phyloP scores from a whole-genome alignment of 2,797 vertebrate genomes.

The Gila robusta region DNA sequence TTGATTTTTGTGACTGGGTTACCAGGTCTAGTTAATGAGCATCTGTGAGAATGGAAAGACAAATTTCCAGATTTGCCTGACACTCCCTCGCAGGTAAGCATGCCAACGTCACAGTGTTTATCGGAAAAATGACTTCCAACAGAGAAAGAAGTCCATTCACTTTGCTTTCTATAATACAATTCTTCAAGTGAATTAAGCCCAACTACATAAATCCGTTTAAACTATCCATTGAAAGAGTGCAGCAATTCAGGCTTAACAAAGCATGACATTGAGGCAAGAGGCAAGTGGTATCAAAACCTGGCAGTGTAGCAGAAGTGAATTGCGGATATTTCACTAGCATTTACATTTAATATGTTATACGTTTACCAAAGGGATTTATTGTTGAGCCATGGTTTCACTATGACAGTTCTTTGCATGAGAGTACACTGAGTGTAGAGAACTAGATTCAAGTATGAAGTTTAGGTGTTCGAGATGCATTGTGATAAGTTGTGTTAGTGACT shows the following conservation, averaged over 20 bases:
- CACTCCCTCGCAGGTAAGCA: conserved; percentile 11
- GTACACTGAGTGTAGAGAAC: conserved; percentile 36
- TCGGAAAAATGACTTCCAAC: not conserved
- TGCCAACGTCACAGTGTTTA: conserved; percentile 13
- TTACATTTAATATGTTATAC: conserved; percentile 30
- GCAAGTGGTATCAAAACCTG: conserved; percentile 67
- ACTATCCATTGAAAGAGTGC: conserved; percentile 65
- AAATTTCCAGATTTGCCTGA: conserved; percentile 55
- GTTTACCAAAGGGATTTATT: conserved; percentile 50
- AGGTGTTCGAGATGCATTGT: conserved; percentile 56
- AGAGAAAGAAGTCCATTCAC: not conserved
- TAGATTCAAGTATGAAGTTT: conserved; percentile 37
- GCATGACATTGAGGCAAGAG: conserved; percentile 59
- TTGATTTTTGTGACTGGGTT: conserved; percentile 8
- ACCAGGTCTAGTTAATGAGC: conserved; percentile 4
- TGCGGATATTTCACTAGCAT: conserved; percentile 57
- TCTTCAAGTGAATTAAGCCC: conserved; percentile 53
- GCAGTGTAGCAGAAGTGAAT: conserved; percentile 72
- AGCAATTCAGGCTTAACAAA: conserved; percentile 66
- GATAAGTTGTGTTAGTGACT: conserved; percentile 6
- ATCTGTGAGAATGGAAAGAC: conserved; percentile 44
- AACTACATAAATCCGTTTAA: conserved; percentile 41
- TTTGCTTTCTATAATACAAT: conserved; percentile 49
- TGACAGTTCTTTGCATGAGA: not conserved
- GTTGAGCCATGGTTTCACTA: not conserved